Conservation (phyloP, 2,113 vertebrate species). For the Oreochromis spilurus region DNA sequence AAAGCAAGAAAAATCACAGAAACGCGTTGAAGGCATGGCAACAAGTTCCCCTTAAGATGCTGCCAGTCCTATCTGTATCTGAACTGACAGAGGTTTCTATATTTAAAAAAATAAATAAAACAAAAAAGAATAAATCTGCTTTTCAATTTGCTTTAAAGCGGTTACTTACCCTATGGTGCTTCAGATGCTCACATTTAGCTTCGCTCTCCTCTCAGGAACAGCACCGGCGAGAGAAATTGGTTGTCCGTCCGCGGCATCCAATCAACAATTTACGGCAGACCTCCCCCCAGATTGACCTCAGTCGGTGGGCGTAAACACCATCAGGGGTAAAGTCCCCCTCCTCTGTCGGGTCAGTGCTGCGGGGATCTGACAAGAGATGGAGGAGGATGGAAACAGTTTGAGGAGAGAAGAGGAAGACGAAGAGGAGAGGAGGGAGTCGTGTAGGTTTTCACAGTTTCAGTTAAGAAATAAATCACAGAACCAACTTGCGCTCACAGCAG, state of each 20-base stretch:
- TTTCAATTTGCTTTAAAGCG: not conserved
- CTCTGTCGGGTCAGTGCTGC: not conserved
- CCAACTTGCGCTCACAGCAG: not conserved
- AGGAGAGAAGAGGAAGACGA: not conserved
- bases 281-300: not conserved
- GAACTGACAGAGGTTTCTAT: not conserved
- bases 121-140: fast-evolving
- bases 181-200: not conserved
- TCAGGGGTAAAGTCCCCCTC: not conserved
- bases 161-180: constrained; percentile 12
- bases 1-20: not conserved
- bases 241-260: not conserved
- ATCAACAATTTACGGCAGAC: not conserved
- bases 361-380: not conserved
- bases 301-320: not conserved
- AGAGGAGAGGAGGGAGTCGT: not conserved
- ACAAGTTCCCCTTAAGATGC: not conserved
- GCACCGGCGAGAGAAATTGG: not conserved
- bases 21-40: not conserved
- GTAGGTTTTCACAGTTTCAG: not conserved
- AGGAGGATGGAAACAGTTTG: not conserved
- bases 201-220: not conserved
- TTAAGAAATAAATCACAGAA: not conserved
- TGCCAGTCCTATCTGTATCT: not conserved
- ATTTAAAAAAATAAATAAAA: not conserved